Percentiles rank a stretch among this genome's conserved stretches.
These are phyloP conservation scores for Plectus sambesii DNA, from an alignment of 1,140 invertebrate genomes.

Conservation along the genomic window DNA sequence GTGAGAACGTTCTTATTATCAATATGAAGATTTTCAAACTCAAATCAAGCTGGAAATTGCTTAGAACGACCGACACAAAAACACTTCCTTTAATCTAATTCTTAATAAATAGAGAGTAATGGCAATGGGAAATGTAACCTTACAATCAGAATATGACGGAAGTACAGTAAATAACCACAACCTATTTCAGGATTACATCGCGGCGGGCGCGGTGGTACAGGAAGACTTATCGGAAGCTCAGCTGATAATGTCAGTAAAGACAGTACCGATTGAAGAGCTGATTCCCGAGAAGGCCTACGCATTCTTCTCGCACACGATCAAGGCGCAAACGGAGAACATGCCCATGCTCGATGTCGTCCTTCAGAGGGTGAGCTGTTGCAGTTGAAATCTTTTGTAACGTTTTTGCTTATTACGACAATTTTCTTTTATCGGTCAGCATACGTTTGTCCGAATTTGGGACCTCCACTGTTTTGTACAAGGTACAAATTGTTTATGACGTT, in stretches of 20 bases:
- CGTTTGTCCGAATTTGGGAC: too few species aligned
- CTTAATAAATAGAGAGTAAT: neutral
- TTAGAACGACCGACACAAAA: neutral
- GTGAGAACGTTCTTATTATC: too few species aligned
- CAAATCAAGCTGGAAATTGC: slow-evolving; percentile 10
- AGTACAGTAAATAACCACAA: too few species aligned
- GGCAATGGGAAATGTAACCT: too few species aligned
- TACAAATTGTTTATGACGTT: too few species aligned
- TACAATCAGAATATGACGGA: too few species aligned
- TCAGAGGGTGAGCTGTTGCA: slow-evolving; percentile 64
- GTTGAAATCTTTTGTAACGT: too few species aligned
- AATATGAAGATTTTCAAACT: slow-evolving; percentile 15
- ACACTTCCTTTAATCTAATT: neutral
- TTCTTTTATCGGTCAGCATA: too few species aligned
- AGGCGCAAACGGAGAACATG: slow-evolving; percentile 97
- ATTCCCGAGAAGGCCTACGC: slow-evolving; percentile 93
- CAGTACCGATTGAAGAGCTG: slow-evolving; percentile 82
- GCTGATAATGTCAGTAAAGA: slow-evolving; percentile 93
- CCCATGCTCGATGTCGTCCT: slow-evolving; percentile 84
- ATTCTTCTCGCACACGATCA: slow-evolving; percentile 98
- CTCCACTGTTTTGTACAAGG: too few species aligned
- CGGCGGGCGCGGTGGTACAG: slow-evolving; percentile 75
- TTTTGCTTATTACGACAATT: too few species aligned
- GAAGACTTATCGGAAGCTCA: slow-evolving; percentile 92
- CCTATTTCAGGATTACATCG: slow-evolving; percentile 62